phyloP scores from a whole-genome alignment of 1,140 invertebrate species.

The Cheumatopsyche charites region DNA sequence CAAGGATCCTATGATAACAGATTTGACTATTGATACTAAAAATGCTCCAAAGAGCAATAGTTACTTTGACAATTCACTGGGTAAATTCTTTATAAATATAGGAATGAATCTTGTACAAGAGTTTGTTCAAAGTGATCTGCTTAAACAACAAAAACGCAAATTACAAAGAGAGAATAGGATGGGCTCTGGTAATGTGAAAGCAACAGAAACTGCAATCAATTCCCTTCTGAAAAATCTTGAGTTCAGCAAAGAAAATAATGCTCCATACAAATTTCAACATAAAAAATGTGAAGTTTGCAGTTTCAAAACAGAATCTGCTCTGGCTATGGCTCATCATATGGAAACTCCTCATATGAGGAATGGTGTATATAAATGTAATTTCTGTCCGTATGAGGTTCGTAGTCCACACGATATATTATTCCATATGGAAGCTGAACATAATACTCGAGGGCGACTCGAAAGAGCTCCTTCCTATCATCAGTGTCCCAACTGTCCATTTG shows the following conservation, averaged over 20 bases:
- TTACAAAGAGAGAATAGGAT: slow-evolving; percentile 66
- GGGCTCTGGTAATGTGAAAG: slow-evolving; percentile 66
- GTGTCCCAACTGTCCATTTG: slow-evolving; percentile 92
- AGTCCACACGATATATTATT: slow-evolving; percentile 87
- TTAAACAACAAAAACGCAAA: slow-evolving; percentile 86
- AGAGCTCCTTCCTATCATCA: slow-evolving; percentile 87
- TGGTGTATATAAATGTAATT: slow-evolving; percentile 85
- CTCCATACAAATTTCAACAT: slow-evolving; percentile 77
- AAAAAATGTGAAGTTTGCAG: slow-evolving; percentile 90
- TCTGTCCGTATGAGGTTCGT: slow-evolving; percentile 81
- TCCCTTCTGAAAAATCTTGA: slow-evolving; percentile 83
- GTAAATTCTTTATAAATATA: slow-evolving; percentile 92
- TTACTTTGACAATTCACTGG: slow-evolving; percentile 85
- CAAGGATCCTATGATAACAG: slow-evolving; percentile 55
- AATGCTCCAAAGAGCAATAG: slow-evolving; percentile 60
- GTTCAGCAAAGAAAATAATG: slow-evolving; percentile 88
- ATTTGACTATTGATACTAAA: slow-evolving; percentile 50
- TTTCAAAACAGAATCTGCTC: slow-evolving; percentile 88
- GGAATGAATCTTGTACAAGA: slow-evolving; percentile 91
- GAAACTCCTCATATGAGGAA: slow-evolving; percentile 92
- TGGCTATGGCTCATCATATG: slow-evolving; percentile 88
- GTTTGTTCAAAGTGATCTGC: slow-evolving; percentile 88
- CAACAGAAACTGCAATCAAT: slow-evolving; percentile 78
- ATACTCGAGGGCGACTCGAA: slow-evolving; percentile 80
- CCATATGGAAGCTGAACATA: slow-evolving; percentile 91